Evolutionary conservation across 2,113 vertebrate species (phyloP).

Genomic region (Nycticryphes semicollaris): DNA sequence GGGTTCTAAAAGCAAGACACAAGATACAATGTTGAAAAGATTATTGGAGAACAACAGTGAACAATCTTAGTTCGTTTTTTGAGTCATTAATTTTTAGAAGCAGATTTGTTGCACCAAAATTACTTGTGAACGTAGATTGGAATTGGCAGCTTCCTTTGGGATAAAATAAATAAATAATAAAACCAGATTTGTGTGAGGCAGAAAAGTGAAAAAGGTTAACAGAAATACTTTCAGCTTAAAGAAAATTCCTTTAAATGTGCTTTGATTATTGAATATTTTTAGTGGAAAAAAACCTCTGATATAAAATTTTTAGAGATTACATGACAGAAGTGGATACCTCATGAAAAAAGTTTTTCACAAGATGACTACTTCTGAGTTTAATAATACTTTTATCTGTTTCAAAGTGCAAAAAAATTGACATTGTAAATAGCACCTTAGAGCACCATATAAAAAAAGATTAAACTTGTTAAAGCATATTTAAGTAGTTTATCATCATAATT

Average conservation of each 20-base stretch:
- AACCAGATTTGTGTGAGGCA: not conserved
- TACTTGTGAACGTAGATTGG: not conserved
- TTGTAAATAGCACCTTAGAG: not conserved
- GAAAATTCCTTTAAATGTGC: not conserved
- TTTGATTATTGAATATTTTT: not conserved
- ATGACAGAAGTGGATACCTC: not conserved
- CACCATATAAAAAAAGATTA: not conserved
- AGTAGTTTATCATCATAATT: not conserved
- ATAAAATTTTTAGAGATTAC: not conserved
- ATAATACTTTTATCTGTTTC: not conserved
- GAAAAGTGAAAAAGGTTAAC: not conserved
- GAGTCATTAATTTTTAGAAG: not conserved
- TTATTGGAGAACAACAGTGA: not conserved
- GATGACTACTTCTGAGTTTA: not conserved
- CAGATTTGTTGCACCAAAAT: not conserved
- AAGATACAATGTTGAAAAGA: not conserved
- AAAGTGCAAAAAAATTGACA: not conserved
- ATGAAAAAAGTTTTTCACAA: not conserved
- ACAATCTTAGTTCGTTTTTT: not conserved
- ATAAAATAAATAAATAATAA: not conserved
- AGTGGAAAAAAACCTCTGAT: accelerated
- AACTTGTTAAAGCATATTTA: not conserved
- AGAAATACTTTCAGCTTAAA: not conserved
- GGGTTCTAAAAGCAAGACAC: not conserved
- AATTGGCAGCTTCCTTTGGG: not conserved